Evolutionary conservation across 2,888 invertebrate genomes (phyloP), one percentile per base, ranked within the genome.

Genomic region (Conops quadrifasciatus): DNA sequence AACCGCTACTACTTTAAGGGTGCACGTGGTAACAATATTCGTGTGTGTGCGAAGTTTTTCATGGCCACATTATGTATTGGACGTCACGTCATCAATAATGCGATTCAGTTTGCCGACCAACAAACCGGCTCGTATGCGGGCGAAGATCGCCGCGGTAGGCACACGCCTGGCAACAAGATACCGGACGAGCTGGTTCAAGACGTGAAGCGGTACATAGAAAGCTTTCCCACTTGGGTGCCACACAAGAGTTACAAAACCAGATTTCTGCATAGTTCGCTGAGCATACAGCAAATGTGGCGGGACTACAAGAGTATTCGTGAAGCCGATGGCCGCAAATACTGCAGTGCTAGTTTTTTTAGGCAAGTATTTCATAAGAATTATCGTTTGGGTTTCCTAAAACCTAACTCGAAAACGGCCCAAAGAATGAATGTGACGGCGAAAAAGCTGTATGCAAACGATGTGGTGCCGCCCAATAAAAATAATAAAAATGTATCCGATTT

Each of bases 141-240:
- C 13, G 70, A 71, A 5, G 76, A 77, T 69, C 70, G 71, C 11
- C 73, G 76, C 1, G 77, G 77, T 0, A 49, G 60, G 19, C 72
- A 75, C 51, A 68, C 66, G 0, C 68, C 64, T 1, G 60, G 59
- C n/a, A 76, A 75, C 64, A 77, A 76, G 74, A 74, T 73, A 45
- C 60, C 75, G 0, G 73, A 72, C 9, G 75, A 72, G 65, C 67
- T 74, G n/a, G 60, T 60, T 13, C 49, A 70, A n/a, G 73, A 72
- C 9, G 71, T 76, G 19, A 65, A 73, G n/a, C 73, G 71, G 26
- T 74, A 77, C 53, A 77, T 77, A n/a, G 72, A 71, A n/a, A 75
- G 76, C n/a, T 76, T 75, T 64, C 76, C 77, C 28, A 74, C 72
- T 28, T 77, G 77, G 77, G 70, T 75, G 58, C 76, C 77, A 21